Conservation (phyloP, 2,113 vertebrate species). For the Antennarius striatus region DNA sequence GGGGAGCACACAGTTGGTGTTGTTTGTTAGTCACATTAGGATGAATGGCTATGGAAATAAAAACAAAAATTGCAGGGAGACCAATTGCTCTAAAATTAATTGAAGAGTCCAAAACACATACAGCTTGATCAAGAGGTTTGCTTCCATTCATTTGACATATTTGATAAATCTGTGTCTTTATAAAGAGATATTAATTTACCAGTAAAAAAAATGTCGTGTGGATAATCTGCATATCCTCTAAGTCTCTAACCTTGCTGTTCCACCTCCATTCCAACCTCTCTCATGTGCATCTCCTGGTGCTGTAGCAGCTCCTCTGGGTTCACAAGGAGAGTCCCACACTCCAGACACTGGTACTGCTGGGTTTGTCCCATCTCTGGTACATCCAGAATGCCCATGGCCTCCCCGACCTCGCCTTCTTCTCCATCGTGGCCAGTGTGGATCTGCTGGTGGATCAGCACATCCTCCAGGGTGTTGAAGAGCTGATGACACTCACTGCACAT, state of each 20-base stretch:
- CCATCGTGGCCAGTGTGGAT: constrained; percentile 78
- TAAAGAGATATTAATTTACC: no score
- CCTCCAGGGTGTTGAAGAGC: constrained; percentile 88
- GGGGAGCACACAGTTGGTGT: neutral
- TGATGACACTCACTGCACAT: constrained; percentile 91
- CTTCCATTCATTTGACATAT: neutral
- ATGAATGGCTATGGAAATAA: neutral
- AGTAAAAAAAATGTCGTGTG: no score
- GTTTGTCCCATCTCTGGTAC: constrained; percentile 68
- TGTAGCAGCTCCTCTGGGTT: constrained; percentile 85
- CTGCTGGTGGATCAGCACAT: constrained; percentile 89
- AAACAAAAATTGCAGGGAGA: no score
- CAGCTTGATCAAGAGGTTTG: neutral
- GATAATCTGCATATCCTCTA: no score
- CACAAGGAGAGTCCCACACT: constrained; percentile 84
- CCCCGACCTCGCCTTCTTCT: constrained; percentile 48
- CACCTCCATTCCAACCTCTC: constrained; percentile 74
- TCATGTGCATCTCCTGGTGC: constrained; percentile 89
- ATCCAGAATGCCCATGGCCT: constrained; percentile 42
- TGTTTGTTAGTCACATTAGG: neutral
- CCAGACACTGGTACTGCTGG: constrained; percentile 88
- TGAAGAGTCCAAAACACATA: neutral
- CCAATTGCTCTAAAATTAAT: no score
- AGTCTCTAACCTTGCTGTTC: constrained; percentile 71
- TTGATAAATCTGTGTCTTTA: no score